Evolutionary conservation across 2,797 vertebrate species (phyloP).

Genomic region (Spatula clypeata): DNA sequence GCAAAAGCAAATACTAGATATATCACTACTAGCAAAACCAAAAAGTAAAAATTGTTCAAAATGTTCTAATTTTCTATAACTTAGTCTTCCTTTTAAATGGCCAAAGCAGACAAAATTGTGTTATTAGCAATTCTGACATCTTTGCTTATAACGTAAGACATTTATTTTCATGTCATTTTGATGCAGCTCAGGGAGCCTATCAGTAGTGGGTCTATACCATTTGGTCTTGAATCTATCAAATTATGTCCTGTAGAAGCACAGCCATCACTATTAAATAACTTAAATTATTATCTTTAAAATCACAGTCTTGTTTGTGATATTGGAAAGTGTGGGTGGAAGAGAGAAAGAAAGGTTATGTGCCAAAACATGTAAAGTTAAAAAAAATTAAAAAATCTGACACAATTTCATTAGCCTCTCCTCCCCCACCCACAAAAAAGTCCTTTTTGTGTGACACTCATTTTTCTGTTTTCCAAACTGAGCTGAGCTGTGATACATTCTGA

Average conservation of each 20-base stretch:
- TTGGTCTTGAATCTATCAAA: neutral
- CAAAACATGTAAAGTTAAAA: neutral
- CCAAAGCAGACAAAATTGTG: neutral
- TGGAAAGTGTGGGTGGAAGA: neutral
- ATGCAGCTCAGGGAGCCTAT: neutral
- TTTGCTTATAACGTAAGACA: neutral
- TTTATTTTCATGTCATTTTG: neutral
- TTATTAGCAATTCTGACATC: neutral
- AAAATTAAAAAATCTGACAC: neutral
- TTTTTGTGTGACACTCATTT: neutral
- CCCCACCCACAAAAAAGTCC: neutral
- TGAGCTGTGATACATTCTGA: neutral
- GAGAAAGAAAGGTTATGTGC: neutral
- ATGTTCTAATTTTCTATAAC: neutral
- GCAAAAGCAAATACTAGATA: neutral
- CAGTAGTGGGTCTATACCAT: neutral
- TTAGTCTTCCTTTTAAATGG: neutral
- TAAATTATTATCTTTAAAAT: neutral
- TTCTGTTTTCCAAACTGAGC: constrained; percentile 5
- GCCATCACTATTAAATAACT: neutral
- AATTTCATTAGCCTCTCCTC: neutral
- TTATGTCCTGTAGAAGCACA: neutral
- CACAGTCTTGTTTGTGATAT: neutral
- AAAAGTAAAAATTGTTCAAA: neutral
- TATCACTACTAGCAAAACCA: neutral